These are phyloP conservation scores for Coronaproctus castanopsis DNA, from an alignment of 2,888 invertebrate genomes.

Conservation along the genomic window DNA sequence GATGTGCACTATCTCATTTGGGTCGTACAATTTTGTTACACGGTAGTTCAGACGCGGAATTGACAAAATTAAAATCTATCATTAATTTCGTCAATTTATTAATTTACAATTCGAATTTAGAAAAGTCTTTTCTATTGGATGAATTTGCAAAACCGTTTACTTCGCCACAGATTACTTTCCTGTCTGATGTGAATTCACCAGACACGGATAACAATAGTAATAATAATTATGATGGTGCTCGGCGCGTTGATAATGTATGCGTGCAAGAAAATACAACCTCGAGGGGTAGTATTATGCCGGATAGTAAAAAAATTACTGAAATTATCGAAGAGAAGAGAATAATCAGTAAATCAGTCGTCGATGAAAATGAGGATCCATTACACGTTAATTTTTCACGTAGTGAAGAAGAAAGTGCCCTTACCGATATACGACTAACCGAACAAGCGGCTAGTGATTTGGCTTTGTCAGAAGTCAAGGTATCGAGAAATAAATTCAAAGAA, in stretches of 20 bases:
- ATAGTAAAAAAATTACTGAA: background rate
- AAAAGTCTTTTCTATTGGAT: conserved; percentile 73
- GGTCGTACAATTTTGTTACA: conserved; percentile 22
- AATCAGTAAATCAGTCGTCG: conserved; percentile 4
- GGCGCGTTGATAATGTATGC: too few relatives aligned
- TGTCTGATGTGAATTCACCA: conserved; percentile 1
- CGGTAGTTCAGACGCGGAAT: conserved; percentile 19
- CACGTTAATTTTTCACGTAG: background rate
- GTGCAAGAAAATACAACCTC: background rate
- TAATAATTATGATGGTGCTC: background rate
- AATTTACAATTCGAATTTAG: conserved; percentile 77
- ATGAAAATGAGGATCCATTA: conserved; percentile 7
- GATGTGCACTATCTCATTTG: conserved; percentile 45
- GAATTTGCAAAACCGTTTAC: conserved; percentile 56
- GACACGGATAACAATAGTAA: background rate
- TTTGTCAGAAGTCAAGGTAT: background rate
- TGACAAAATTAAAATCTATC: conserved; percentile 56
- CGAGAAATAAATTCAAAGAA: conserved; percentile 44
- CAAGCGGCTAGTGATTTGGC: background rate
- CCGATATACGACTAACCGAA: too few relatives aligned
- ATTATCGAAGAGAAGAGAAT: conserved; percentile 5
- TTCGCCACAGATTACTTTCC: conserved; percentile 1
- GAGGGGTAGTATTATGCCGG: background rate
- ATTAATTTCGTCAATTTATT: conserved; percentile 61
- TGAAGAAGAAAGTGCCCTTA: background rate